phyloP scores from a whole-genome alignment of 2,797 vertebrate genomes.

The Eurystomus glaucurus region DNA sequence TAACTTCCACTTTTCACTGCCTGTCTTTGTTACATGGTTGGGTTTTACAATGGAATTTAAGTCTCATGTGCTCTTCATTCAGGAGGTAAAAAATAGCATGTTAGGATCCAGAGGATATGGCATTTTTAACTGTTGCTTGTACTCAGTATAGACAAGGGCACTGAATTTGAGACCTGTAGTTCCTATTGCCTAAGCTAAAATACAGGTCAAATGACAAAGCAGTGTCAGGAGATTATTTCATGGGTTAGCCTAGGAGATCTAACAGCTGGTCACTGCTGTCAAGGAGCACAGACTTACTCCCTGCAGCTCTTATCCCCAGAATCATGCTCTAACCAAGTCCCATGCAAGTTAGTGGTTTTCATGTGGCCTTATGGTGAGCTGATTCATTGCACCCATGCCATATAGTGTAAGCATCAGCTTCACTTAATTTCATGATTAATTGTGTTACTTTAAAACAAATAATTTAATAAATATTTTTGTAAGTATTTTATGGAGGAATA shows the following conservation, averaged over 20 bases:
- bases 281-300: background rate
- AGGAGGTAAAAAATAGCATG: background rate
- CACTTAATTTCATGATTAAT: background rate
- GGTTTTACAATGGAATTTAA: background rate
- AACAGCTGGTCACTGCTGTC: background rate
- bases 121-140: accelerated
- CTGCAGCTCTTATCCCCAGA: background rate
- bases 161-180: background rate
- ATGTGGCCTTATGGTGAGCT: background rate
- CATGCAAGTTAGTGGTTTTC: accelerated
- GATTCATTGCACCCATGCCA: background rate
- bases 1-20: background rate
- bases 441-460: background rate
- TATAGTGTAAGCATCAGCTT: background rate
- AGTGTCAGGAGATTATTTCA: background rate
- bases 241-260: background rate
- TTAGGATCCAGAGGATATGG: background rate
- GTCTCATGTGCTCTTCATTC: background rate
- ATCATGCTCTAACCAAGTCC: background rate
- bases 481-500: background rate
- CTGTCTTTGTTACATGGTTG: background rate
- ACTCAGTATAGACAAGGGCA: background rate
- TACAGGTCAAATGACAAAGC: background rate
- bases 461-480: background rate
- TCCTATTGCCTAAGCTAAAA: background rate